Percentiles rank a stretch among this genome's conserved stretches.
Evolutionary conservation across 2,888 invertebrate species (phyloP).

Genomic region (Ellobium chinense): DNA sequence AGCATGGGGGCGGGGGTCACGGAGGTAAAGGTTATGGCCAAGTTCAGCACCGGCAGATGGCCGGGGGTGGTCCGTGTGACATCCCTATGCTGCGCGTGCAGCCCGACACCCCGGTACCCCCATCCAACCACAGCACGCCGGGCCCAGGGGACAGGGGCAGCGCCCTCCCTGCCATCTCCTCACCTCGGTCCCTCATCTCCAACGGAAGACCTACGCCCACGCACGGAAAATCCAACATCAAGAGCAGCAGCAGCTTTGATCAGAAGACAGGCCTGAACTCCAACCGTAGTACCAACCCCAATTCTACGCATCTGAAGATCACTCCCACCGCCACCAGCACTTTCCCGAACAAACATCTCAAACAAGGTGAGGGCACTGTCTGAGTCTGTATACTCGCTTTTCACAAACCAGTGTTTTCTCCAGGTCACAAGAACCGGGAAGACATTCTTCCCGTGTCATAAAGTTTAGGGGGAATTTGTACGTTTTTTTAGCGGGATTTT

Average conservation of each 20-base stretch:
- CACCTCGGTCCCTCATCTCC: slow-evolving; percentile 55
- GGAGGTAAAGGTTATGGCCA: not conserved
- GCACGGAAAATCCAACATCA: slow-evolving; percentile 38
- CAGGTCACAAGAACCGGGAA: too few species aligned
- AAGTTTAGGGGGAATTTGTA: too few species aligned
- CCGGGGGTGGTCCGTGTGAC: slow-evolving; percentile 44
- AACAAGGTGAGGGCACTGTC: slow-evolving; percentile 41
- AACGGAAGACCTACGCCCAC: slow-evolving; percentile 56
- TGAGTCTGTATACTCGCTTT: too few species aligned
- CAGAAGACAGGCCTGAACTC: not conserved
- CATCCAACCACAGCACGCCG: slow-evolving; percentile 57
- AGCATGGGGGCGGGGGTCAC: not conserved
- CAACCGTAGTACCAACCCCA: not conserved
- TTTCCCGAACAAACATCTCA: slow-evolving; percentile 31
- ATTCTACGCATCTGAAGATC: slow-evolving; percentile 4
- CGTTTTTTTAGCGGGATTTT: too few species aligned
- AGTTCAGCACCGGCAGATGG: slow-evolving; percentile 39
- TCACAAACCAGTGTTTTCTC: too few species aligned
- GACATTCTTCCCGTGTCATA: too few species aligned
- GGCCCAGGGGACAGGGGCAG: slow-evolving; percentile 53
- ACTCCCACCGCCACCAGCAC: slow-evolving; percentile 26
- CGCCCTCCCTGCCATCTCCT: slow-evolving; percentile 56
- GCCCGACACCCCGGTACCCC: slow-evolving; percentile 70
- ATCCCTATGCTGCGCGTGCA: slow-evolving; percentile 71
- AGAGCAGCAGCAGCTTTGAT: not conserved